These are phyloP conservation scores for Lochmaea crataegi DNA, from an alignment of 2,888 invertebrate species.

Conservation along the genomic window DNA sequence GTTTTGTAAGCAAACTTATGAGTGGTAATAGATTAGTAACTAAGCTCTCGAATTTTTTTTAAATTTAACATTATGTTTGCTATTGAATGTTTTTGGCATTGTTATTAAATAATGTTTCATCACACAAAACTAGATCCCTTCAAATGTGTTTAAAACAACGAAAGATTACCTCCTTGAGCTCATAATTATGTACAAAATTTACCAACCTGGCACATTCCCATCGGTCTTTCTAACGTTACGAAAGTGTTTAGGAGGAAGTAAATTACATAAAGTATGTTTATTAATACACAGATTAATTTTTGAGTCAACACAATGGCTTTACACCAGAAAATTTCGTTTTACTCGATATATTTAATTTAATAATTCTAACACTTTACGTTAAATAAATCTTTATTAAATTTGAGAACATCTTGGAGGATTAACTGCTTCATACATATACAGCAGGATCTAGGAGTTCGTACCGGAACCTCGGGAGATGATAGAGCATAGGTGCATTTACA, in stretches of 20 bases:
- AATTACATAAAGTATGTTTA: constrained; percentile 27
- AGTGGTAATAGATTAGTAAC: background rate
- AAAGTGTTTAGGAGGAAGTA: constrained; percentile 26
- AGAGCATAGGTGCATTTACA: too few relatives aligned
- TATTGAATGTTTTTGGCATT: background rate
- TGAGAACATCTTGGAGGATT: background rate
- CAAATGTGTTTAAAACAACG: background rate
- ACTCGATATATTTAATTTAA: background rate
- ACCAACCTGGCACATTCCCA: background rate
- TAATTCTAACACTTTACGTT: background rate
- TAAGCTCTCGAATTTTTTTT: too few relatives aligned
- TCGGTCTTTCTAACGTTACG: constrained; percentile 14
- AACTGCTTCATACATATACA: background rate
- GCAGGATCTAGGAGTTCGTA: too few relatives aligned
- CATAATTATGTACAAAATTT: background rate
- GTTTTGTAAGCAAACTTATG: background rate
- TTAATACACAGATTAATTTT: too few relatives aligned
- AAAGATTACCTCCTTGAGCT: background rate
- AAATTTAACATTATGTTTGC: too few relatives aligned
- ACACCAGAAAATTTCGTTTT: background rate
- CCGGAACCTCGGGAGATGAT: too few relatives aligned
- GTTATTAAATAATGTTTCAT: background rate
- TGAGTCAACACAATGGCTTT: background rate
- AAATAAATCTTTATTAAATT: background rate
- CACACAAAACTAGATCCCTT: background rate